phyloP scores from a whole-genome alignment of 2,797 vertebrate species.

The Spinus olivaceus region DNA sequence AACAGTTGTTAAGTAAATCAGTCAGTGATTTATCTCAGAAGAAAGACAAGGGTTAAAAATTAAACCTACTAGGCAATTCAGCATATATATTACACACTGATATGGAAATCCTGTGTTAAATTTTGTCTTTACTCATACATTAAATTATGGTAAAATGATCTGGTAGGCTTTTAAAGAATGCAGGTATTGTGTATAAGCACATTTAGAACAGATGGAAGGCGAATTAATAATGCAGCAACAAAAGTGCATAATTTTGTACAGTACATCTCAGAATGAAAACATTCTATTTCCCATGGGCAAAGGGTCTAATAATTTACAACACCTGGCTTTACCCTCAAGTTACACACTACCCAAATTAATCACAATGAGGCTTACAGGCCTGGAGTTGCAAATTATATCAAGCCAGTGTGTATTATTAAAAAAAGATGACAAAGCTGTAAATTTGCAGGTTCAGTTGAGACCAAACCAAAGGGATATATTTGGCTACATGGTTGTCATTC shows the following conservation, averaged over 20 bases:
- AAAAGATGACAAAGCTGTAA: not conserved
- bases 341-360: slow-evolving; percentile 43
- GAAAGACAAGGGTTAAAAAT: not conserved
- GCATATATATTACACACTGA: not conserved
- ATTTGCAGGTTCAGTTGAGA: not conserved
- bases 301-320: slow-evolving; percentile 42
- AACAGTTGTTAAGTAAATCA: not conserved
- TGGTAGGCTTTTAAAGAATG: not conserved
- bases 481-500: not conserved
- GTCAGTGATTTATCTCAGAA: not conserved
- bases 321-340: not conserved
- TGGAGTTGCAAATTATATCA: slow-evolving; percentile 15
- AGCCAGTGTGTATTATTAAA: not conserved
- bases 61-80: not conserved
- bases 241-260: not conserved
- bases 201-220: slow-evolving; percentile 30
- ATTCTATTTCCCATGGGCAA: slow-evolving; percentile 32
- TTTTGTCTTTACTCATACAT: not conserved
- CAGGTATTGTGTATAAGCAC: not conserved
- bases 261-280: not conserved
- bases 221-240: slow-evolving; percentile 7
- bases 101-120: not conserved
- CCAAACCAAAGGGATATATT: not conserved
- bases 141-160: not conserved
- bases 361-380: slow-evolving; percentile 10